Percentiles rank a stretch among this genome's conserved stretches.
These are phyloP conservation scores for Macrobrachium nipponense DNA, from an alignment of 1,140 invertebrate genomes.

Conservation along the genomic window DNA sequence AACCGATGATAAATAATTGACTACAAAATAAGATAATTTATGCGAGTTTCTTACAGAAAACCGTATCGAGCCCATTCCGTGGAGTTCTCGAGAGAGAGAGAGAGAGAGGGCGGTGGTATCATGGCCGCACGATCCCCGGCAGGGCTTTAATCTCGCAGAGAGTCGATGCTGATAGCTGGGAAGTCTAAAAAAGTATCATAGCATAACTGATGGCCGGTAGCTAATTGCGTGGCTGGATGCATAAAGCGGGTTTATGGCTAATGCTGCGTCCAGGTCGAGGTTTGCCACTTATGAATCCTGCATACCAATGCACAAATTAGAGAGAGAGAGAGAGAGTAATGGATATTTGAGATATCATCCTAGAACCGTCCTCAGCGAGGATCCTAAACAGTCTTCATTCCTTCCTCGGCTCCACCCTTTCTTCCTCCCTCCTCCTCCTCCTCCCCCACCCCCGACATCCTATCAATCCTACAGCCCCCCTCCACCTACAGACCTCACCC, in stretches of 20 bases:
- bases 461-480: neutral
- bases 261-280: constrained; percentile 4
- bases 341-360: neutral
- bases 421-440: neutral
- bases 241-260: constrained; percentile 20
- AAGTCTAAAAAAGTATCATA: constrained; percentile 16
- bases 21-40: too few relatives aligned
- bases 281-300: constrained; percentile 3
- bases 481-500: neutral
- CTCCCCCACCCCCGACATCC: neutral
- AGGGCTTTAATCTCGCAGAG: constrained; percentile 3
- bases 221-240: constrained; percentile 13
- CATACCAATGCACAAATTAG: neutral
- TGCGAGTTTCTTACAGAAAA: too few relatives aligned
- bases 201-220: constrained; percentile 19
- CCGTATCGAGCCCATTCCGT: too few relatives aligned
- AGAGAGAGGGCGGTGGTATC: neutral
- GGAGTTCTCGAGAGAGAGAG: too few relatives aligned
- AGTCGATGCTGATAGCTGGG: neutral
- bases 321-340: neutral
- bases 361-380: neutral
- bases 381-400: neutral
- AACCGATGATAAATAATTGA: too few relatives aligned
- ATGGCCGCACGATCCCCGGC: neutral
- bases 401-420: neutral